Evolutionary conservation across 2,797 vertebrate species (phyloP).

Genomic region (Morelia viridis): DNA sequence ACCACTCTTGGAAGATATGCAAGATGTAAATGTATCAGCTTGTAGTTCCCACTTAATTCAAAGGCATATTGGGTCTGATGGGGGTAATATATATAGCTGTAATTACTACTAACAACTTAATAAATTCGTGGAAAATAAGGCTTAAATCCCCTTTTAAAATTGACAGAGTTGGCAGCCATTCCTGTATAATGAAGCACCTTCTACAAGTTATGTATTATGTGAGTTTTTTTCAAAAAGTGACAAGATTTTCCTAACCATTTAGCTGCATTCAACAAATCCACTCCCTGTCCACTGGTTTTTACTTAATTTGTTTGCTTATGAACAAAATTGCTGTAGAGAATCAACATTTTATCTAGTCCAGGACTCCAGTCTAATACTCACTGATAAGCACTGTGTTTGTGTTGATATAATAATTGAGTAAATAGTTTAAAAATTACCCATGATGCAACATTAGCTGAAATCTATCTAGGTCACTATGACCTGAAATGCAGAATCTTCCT

Average conservation of each 20-base stretch:
- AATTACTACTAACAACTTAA: not conserved
- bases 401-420: slow-evolving; percentile 9
- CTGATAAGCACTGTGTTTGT: not conserved
- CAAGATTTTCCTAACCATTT: not conserved
- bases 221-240: not conserved
- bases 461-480: slow-evolving; percentile 13
- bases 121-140: not conserved
- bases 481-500: not conserved
- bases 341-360: not conserved
- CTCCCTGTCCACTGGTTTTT: not conserved
- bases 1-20: not conserved
- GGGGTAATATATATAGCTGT: not conserved
- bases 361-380: not conserved
- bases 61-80: not conserved
- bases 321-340: not conserved
- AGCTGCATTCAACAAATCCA: not conserved
- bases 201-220: not conserved
- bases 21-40: not conserved
- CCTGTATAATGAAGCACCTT: not conserved
- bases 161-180: not conserved
- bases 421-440: not conserved
- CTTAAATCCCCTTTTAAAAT: not conserved
- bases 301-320: not conserved
- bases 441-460: not conserved
- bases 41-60: not conserved